These are phyloP conservation scores for Scylla paramamosain DNA, from an alignment of 1,140 invertebrate genomes.

Conservation along the genomic window DNA sequence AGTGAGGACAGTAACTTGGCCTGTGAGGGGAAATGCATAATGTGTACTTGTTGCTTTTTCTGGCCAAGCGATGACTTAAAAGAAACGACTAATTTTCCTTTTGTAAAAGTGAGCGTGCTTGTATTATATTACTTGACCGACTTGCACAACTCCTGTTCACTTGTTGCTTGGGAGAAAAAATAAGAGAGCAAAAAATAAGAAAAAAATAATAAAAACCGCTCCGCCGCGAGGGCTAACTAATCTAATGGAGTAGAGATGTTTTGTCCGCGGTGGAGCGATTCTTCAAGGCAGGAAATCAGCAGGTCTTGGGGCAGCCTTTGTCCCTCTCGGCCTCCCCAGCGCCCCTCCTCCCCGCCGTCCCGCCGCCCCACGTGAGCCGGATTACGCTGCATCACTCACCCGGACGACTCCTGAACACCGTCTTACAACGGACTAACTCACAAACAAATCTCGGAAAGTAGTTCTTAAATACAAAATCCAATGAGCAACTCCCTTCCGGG, in stretches of 20 bases:
- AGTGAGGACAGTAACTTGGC: background rate
- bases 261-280: background rate
- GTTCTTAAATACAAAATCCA: slow-evolving; percentile 6
- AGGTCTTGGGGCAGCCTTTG: background rate
- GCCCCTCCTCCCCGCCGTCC: background rate
- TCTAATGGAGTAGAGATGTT: slow-evolving; percentile 4
- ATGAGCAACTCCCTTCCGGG: background rate
- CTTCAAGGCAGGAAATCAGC: slow-evolving; percentile 1
- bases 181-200: background rate
- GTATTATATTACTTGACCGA: background rate
- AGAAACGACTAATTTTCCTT: background rate
- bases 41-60: background rate
- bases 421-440: background rate
- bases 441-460: background rate
- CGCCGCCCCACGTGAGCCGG: background rate
- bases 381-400: slow-evolving; percentile 2
- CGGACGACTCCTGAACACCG: background rate
- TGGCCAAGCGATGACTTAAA: background rate
- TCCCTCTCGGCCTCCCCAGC: background rate
- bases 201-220: background rate
- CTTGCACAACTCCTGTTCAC: background rate
- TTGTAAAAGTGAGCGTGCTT: background rate
- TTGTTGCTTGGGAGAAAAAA: background rate
- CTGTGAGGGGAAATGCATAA: background rate
- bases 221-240: background rate